Percentiles rank a stretch among this genome's conserved stretches.
These are phyloP conservation scores for Cotesia chilonis DNA, from an alignment of 1,140 invertebrate genomes.

Conservation along the genomic window DNA sequence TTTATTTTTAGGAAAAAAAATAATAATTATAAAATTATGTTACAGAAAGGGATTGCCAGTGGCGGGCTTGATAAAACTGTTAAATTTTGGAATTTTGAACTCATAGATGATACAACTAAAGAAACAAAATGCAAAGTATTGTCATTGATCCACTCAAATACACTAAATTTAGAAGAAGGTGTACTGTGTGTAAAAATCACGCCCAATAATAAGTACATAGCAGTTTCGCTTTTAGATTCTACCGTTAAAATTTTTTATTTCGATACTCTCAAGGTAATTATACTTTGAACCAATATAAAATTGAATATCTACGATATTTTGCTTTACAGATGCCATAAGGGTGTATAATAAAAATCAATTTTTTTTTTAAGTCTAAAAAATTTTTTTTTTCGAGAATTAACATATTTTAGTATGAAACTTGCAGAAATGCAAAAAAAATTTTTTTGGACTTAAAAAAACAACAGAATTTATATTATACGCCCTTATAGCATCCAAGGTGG, in stretches of 20 bases:
- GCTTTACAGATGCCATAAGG: too few species aligned
- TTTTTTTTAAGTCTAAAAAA: too few species aligned
- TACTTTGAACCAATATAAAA: neutral
- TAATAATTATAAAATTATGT: conserved; percentile 6
- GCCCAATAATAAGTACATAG: conserved; percentile 87
- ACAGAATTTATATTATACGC: too few species aligned
- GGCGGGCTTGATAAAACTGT: conserved; percentile 90
- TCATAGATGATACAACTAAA: conserved; percentile 74
- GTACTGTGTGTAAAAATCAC: conserved; percentile 85
- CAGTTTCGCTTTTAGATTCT: conserved; percentile 88
- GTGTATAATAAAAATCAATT: too few species aligned
- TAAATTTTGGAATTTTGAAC: conserved; percentile 94
- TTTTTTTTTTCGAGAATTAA: too few species aligned
- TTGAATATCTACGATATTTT: too few species aligned
- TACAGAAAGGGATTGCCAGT: conserved; percentile 80
- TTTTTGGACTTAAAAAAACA: too few species aligned
- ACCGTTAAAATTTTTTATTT: conserved; percentile 96
- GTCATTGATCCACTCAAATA: conserved; percentile 81
- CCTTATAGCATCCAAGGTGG: too few species aligned
- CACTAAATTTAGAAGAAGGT: conserved; percentile 86
- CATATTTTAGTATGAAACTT: too few species aligned
- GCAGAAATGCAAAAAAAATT: too few species aligned
- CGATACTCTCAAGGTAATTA: conserved; percentile 87
- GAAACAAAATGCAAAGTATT: conserved; percentile 76
- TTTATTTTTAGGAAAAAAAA: conserved; percentile 11